A percentile compares a stretch with the other conserved stretches of the same genome.
These are phyloP conservation scores for Oscheius onirici DNA, from an alignment of 2,888 invertebrate genomes.

Conservation along the genomic window DNA sequence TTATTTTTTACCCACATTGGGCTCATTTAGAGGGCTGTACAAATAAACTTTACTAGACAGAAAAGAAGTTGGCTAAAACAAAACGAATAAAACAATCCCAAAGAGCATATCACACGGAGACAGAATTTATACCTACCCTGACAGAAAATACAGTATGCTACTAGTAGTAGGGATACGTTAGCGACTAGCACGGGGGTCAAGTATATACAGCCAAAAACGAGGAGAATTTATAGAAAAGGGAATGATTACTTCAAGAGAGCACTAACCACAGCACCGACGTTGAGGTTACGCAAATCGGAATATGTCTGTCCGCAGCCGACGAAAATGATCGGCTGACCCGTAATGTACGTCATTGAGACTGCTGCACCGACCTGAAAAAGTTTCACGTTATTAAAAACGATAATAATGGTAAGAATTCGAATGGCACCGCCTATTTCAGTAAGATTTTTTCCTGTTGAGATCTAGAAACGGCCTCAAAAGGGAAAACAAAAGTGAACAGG, in stretches of 20 bases:
- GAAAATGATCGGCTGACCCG: conserved; percentile 98
- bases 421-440: too few relatives aligned
- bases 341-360: conserved; percentile 99
- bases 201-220: conserved; percentile 10
- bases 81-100: conserved; percentile 14
- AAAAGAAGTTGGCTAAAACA: too few relatives aligned
- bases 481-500: too few relatives aligned
- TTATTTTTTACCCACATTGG: too few relatives aligned
- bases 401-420: too few relatives aligned
- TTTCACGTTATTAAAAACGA: too few relatives aligned
- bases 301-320: conserved; percentile 99
- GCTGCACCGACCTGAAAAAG: conserved; percentile 87
- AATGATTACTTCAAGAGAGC: conserved; percentile 84
- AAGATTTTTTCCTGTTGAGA: too few relatives aligned
- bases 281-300: conserved; percentile 93
- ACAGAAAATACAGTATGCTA: neutral
- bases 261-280: conserved; percentile 93
- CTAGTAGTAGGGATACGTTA: conserved; percentile 8
- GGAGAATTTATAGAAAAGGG: neutral
- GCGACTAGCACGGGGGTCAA: neutral
- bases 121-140: neutral
- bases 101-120: conserved; percentile 13
- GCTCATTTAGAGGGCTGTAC: too few relatives aligned
- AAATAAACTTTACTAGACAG: too few relatives aligned
- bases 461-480: too few relatives aligned